Evolutionary conservation across 2,797 vertebrate species (phyloP), one percentile per base, ranked within the genome.

Genomic region (Microchirus variegatus): DNA sequence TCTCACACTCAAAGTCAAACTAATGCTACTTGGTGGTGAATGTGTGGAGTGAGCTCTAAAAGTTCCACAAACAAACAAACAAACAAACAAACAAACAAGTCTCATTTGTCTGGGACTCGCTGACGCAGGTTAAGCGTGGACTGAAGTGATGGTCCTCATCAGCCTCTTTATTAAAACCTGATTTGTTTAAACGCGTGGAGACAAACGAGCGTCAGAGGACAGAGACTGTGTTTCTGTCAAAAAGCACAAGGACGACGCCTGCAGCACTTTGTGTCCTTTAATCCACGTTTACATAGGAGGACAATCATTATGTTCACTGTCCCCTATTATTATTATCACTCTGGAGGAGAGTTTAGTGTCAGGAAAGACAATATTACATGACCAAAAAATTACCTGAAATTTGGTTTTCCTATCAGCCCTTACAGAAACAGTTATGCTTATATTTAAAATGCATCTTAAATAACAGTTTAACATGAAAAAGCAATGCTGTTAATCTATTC

Each of bases 211-310:
- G 59, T 63, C 60, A 67, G 73, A 53, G 77, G 59, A 63, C 60
- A 67, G 73, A 53, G 77, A 89, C 91, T 86, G 84, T 86, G 89
- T 88, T 90, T 89, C 91, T 90, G 79, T 80, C 82, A 84, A 89
- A 89, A 91, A 91, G 85, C 47, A 70, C 76, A 83, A 90, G 89
- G 94, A 93, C 92, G 89, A 41, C 82, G 93, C 94, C 94, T 90
- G 90, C 88, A 91, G 95, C 93, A 71, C 82, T 80, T 52, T 72
- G 36, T 93, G 94, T 92, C 93, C 94, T 95, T 94, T 94, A 94
- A 94, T 93, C 92, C 89, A 91, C 94, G 94, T 94, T 94, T 95
- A 92, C 93, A 93, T 92, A 91, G 90, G 83, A 83, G 87, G 90
- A 79, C 93, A 94, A 94, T 95, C 94, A 93, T 95, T 94, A 91